Evolutionary conservation across 2,113 vertebrate genomes (phyloP).

Genomic region (Anthoscopus minutus): DNA sequence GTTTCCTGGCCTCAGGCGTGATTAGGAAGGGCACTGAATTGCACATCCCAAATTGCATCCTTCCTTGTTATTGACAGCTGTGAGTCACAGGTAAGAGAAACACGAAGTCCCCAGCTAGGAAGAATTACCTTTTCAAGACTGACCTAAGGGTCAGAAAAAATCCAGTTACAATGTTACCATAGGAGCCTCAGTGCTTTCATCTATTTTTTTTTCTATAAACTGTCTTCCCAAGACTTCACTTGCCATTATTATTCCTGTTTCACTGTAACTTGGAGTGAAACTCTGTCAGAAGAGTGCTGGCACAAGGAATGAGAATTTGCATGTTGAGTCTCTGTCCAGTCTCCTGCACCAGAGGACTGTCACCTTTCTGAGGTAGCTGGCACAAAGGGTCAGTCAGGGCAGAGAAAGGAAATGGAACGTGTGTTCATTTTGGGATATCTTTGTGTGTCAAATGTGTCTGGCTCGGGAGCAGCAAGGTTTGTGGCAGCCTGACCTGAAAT

Average conservation of each 20-base stretch:
- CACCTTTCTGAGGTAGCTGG: background rate
- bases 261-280: background rate
- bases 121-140: background rate
- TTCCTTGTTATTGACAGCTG: background rate
- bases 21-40: background rate
- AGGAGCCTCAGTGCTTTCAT: background rate
- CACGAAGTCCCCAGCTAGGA: accelerated
- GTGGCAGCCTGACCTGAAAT: background rate
- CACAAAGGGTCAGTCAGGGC: background rate
- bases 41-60: background rate
- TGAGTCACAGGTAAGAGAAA: background rate
- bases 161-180: background rate
- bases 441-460: background rate
- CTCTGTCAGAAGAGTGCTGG: background rate
- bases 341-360: background rate
- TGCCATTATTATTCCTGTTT: background rate
- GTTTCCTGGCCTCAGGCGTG: background rate
- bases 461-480: background rate
- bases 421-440: background rate
- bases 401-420: background rate
- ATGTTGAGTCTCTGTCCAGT: background rate
- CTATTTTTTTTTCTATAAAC: background rate
- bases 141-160: background rate
- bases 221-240: background rate
- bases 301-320: background rate